Conservation (phyloP, 2,113 vertebrate species). For the Penelope pileata region DNA sequence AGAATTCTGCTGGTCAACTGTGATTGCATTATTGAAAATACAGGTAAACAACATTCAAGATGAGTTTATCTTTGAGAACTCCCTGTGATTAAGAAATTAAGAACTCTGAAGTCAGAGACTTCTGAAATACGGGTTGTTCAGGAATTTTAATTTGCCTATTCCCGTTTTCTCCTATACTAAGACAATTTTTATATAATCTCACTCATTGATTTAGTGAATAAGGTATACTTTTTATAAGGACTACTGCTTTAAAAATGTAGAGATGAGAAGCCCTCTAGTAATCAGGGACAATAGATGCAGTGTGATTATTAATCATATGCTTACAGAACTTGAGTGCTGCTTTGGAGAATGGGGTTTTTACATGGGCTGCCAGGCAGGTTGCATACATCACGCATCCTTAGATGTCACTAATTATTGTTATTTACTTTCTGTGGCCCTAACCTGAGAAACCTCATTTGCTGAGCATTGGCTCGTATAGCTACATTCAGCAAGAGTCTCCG, state of each 20-base stretch:
- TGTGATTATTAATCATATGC: not conserved
- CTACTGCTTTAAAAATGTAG: not conserved
- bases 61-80: not conserved
- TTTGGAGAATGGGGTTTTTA: not conserved
- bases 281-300: not conserved
- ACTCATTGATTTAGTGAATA: not conserved
- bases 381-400: not conserved
- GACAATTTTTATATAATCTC: not conserved
- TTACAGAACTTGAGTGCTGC: not conserved
- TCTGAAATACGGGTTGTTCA: not conserved
- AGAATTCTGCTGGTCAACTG: not conserved
- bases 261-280: not conserved
- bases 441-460: not conserved
- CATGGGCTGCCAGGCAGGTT: not conserved
- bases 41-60: not conserved
- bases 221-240: not conserved
- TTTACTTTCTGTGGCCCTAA: not conserved
- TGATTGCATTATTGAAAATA: not conserved
- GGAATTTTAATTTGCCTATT: not conserved
- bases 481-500: not conserved
- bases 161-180: not conserved
- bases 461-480: not conserved
- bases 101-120: not conserved
- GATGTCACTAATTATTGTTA: not conserved
- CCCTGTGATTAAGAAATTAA: not conserved